Conservation (phyloP, 2,888 invertebrate species). For the Xestobium rufovillosum region DNA sequence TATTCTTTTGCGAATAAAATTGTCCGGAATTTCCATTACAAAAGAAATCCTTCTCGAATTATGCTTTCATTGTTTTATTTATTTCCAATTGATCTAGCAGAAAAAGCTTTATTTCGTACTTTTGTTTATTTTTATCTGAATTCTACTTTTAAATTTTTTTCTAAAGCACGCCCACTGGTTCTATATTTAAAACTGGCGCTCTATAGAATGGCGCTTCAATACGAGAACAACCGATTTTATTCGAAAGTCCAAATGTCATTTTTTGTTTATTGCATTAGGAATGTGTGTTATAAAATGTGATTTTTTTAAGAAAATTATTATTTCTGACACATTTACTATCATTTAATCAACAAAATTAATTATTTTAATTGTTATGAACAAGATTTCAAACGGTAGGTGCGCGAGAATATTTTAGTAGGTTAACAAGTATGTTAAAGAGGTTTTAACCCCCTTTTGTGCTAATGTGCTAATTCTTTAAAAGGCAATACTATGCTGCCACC, state of each 20-base stretch:
- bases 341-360: neutral
- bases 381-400: conserved; percentile 30
- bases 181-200: conserved; percentile 1
- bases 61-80: too few species aligned
- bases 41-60: too few species aligned
- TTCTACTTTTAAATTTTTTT: neutral
- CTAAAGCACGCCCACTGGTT: neutral
- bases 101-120: too few species aligned
- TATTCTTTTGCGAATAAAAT: too few species aligned
- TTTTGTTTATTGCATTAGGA: conserved; percentile 32
- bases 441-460: neutral
- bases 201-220: too few species aligned
- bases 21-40: too few species aligned
- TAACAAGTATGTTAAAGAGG: neutral
- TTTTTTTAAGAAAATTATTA: conserved; percentile 19
- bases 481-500: conserved; percentile 4
- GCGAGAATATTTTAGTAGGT: neutral
- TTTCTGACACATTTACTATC: neutral
- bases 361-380: conserved; percentile 25
- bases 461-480: too few species aligned
- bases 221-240: conserved; percentile 6
- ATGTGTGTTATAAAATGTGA: conserved; percentile 20
- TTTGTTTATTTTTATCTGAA: too few species aligned
- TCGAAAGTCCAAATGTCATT: conserved; percentile 25
- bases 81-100: too few species aligned